Evolutionary conservation across 2,113 vertebrate species (phyloP).

Genomic region (Anolis carolinensis): DNA sequence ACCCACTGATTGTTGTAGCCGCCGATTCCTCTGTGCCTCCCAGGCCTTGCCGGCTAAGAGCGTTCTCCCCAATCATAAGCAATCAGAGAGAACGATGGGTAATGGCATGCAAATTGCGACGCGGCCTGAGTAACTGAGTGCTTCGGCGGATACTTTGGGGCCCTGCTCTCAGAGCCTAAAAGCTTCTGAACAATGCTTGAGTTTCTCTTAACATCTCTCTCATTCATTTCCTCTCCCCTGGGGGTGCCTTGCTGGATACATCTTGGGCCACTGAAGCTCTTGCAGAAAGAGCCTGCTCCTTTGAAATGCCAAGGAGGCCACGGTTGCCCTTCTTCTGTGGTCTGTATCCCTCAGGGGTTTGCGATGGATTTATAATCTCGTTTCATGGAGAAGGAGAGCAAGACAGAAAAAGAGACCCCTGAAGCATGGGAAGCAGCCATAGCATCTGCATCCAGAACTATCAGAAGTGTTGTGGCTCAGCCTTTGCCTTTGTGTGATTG

Average conservation of each 20-base stretch:
- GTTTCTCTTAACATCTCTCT: neutral
- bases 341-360: neutral
- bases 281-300: neutral
- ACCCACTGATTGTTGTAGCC: too few relatives aligned
- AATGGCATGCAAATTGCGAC: constrained; percentile 24
- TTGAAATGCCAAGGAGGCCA: neutral
- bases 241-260: neutral
- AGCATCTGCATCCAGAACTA: neutral
- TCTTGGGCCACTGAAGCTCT: neutral
- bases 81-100: constrained; percentile 22
- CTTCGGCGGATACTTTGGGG: neutral
- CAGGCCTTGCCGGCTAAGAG: neutral
- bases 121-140: constrained; percentile 1
- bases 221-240: constrained; percentile 2
- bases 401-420: neutral
- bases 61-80: neutral
- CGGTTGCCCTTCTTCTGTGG: too few relatives aligned
- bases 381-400: neutral
- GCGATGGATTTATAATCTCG: neutral
- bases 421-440: neutral
- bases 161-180: neutral
- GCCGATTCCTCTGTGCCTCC: neutral
- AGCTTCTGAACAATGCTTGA: neutral
- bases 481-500: too few relatives aligned
- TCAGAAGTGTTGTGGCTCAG: too few relatives aligned